phyloP scores from a whole-genome alignment of 2,797 vertebrate genomes.

The Pseudochaenichthys georgianus region DNA sequence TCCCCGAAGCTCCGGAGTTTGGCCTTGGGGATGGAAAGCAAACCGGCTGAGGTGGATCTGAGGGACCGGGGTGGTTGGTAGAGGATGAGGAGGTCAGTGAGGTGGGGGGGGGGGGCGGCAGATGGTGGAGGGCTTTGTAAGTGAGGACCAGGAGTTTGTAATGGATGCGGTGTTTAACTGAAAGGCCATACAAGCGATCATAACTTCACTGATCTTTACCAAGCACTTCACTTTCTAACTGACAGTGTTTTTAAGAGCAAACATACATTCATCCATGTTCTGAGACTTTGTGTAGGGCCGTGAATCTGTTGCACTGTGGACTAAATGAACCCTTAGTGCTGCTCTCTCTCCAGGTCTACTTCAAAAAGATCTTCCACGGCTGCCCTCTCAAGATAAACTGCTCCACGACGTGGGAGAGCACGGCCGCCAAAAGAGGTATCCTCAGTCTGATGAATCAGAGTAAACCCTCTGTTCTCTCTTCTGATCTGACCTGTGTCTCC shows the following conservation, averaged over 20 bases:
- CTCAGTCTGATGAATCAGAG: accelerated
- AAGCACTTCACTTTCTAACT: not conserved
- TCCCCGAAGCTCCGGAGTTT: too few relatives aligned
- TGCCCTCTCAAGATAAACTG: slow-evolving; percentile 90
- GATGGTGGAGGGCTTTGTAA: too few relatives aligned
- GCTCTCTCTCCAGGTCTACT: slow-evolving; percentile 79
- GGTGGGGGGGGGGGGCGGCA: too few relatives aligned
- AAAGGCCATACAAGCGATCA: not conserved
- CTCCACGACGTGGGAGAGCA: slow-evolving; percentile 88
- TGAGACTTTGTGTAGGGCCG: not conserved
- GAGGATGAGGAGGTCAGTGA: too few relatives aligned
- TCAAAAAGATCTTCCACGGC: slow-evolving; percentile 91
- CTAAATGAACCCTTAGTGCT: not conserved
- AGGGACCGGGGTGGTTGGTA: too few relatives aligned
- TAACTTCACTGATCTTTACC: not conserved
- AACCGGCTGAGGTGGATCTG: too few relatives aligned
- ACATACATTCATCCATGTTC: not conserved
- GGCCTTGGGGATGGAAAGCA: too few relatives aligned
- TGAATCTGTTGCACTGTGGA: not conserved
- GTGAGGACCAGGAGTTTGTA: too few relatives aligned
- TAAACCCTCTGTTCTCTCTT: not conserved
- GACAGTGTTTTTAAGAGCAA: not conserved
- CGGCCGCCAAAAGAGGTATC: slow-evolving; percentile 85
- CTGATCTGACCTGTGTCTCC: not conserved
- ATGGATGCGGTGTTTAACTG: not conserved